A percentile compares a stretch with the other conserved stretches of the same genome.
Evolutionary conservation across 2,797 vertebrate genomes (phyloP).

Genomic region (Eulemur coronatus): DNA sequence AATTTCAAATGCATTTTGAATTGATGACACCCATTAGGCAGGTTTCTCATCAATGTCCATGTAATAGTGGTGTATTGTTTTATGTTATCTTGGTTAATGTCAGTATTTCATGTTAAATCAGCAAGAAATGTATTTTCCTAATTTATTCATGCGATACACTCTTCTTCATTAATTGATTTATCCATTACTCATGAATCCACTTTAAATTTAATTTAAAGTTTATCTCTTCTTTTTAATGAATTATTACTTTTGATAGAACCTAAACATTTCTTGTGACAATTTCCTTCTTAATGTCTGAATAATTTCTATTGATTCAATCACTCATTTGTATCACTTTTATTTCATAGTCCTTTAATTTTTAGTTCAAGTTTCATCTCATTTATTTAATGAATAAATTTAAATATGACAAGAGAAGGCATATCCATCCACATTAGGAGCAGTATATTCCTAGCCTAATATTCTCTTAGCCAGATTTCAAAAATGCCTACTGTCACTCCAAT

Average conservation of each 20-base stretch:
- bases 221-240: slow-evolving; percentile 4
- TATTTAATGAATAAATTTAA: slow-evolving; percentile 13
- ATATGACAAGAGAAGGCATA: background rate
- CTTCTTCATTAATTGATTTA: slow-evolving; percentile 11
- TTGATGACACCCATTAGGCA: background rate
- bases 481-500: background rate
- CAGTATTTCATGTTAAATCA: slow-evolving; percentile 25
- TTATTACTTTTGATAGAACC: background rate
- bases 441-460: background rate
- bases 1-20: slow-evolving; percentile 41
- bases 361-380: slow-evolving; percentile 6
- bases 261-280: background rate
- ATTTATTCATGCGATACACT: background rate
- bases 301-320: background rate
- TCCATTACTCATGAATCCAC: background rate
- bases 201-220: slow-evolving; percentile 15
- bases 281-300: background rate
- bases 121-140: slow-evolving; percentile 17
- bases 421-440: background rate
- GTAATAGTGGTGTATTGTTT: background rate
- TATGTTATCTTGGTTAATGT: slow-evolving; percentile 10
- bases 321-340: background rate
- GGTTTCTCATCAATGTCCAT: background rate
- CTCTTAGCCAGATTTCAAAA: background rate
- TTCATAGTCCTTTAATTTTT: slow-evolving; percentile 2